Percentiles rank a stretch among this genome's conserved stretches.
Evolutionary conservation across 2,113 vertebrate species (phyloP).

Genomic region (Leptodactylus fuscus): DNA sequence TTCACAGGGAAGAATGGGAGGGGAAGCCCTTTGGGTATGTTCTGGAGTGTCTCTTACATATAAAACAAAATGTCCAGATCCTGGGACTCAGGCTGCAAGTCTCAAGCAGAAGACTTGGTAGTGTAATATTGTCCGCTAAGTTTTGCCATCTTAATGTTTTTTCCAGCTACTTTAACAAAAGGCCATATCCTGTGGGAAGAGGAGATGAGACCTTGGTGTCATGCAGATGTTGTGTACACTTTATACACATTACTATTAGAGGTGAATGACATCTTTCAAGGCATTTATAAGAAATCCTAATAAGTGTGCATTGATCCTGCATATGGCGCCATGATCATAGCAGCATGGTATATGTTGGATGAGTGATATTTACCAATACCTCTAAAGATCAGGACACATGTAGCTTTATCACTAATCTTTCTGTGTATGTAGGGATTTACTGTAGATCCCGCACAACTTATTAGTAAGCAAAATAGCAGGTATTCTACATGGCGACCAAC

Average conservation of each 20-base stretch:
- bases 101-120: conserved; percentile 5
- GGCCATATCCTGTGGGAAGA: conserved; percentile 1
- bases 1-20: not conserved
- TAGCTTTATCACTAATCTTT: too few relatives aligned
- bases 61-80: conserved; percentile 46
- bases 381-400: too few relatives aligned
- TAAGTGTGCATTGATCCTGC: too few relatives aligned
- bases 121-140: not conserved
- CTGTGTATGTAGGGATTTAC: too few relatives aligned
- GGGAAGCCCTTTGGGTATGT: conserved; percentile 12
- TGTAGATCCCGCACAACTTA: too few relatives aligned
- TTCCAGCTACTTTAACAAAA: conserved; percentile 2
- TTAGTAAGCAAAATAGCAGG: too few relatives aligned
- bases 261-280: not conserved
- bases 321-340: too few relatives aligned
- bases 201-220: not conserved
- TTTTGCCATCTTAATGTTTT: not conserved
- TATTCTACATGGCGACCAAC: too few relatives aligned
- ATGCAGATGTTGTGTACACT: conserved; percentile 36
- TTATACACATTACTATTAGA: not conserved
- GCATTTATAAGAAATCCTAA: not conserved
- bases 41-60: conserved; percentile 20
- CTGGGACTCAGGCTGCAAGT: conserved; percentile 8
- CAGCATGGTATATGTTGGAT: too few relatives aligned
- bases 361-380: too few relatives aligned